Evolutionary conservation across 2,888 invertebrate species (phyloP).

Genomic region (Priocnemis perturbator): DNA sequence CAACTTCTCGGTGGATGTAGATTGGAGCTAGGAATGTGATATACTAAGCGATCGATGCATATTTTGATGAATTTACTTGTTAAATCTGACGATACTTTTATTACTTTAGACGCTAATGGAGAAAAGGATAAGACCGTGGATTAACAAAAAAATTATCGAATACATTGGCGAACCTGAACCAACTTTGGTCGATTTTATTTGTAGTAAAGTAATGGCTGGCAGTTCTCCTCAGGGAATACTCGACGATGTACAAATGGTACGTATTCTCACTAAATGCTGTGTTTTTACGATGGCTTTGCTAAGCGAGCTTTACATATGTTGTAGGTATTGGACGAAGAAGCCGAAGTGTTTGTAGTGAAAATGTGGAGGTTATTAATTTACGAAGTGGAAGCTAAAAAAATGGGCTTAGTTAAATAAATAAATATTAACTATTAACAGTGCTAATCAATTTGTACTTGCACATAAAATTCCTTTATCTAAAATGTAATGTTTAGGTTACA

Average conservation of each 20-base stretch:
- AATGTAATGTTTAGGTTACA: conserved; percentile 63
- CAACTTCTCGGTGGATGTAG: background rate
- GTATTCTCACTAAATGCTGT: conserved; percentile 39
- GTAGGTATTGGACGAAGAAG: conserved; percentile 99
- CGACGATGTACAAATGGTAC: conserved; percentile 99
- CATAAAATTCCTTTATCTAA: conserved; percentile 62
- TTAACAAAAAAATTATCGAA: conserved; percentile 99
- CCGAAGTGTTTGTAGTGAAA: conserved; percentile 99
- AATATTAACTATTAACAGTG: conserved; percentile 45
- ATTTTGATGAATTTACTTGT: no score
- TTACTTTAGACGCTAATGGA: conserved; percentile 90
- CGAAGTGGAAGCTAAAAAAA: conserved; percentile 98
- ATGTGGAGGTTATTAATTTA: conserved; percentile 99
- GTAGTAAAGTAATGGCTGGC: conserved; percentile 96
- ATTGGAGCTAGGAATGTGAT: no score
- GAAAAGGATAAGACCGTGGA: conserved; percentile 98
- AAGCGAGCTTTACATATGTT: conserved; percentile 46
- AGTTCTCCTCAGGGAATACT: conserved; percentile 95
- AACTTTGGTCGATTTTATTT: conserved; percentile 99
- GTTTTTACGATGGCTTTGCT: conserved; percentile 6
- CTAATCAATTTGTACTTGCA: conserved; percentile 60
- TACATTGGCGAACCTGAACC: conserved; percentile 99
- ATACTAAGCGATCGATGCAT: no score
- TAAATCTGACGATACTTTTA: conserved; percentile 65
- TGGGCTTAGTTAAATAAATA: conserved; percentile 87